Evolutionary conservation across 2,888 invertebrate genomes (phyloP), one percentile per base, ranked within the genome.

Genomic region (Ophonus ardosiacus): DNA sequence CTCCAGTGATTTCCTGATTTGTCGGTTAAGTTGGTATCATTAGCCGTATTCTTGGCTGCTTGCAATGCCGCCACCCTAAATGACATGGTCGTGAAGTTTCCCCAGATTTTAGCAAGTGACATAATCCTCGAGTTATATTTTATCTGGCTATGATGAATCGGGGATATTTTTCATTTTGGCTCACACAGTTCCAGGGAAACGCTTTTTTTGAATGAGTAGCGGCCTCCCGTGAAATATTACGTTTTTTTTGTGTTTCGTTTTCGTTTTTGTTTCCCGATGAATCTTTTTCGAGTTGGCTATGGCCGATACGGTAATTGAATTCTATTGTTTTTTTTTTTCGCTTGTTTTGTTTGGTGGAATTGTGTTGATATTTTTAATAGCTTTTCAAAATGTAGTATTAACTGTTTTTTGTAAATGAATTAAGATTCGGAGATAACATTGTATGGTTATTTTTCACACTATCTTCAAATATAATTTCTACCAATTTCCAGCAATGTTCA

Each of bases 71-170:
- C 78, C 81, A 68, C 17, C 81, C 63, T 43, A 65, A 81, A 81
- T 51, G 81, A 81, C 81, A 65, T 51, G 81, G 63, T 81, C 51
- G 81, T 81, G 81, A 81, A 81, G 56, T 68, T 81, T 81, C 51
- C 81, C 81, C 68, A 81, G 81, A 81, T 81, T 63, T 80, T 68
- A 78, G 21, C 78, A 57, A 78, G 78, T 68, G 81, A 81, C 81
- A 68, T 81, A 81, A 81, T 81, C 81, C 81, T 56, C 68, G 31
- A 51, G 81, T 63, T 51, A 68, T 81, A 81, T 81, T 81, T 81
- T 81, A 81, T 81, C 81, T 68, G 68, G 82, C 71, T 21, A 56
- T 82, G 82, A 82, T 82, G 59, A 74, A 82, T 82, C 24, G 71
- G 7, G 10, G 17, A 17, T 74, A 82, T 82, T 82, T 82, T 82